Conservation (phyloP, 2,888 invertebrate genomes). For the Malthinus flaveolus region DNA sequence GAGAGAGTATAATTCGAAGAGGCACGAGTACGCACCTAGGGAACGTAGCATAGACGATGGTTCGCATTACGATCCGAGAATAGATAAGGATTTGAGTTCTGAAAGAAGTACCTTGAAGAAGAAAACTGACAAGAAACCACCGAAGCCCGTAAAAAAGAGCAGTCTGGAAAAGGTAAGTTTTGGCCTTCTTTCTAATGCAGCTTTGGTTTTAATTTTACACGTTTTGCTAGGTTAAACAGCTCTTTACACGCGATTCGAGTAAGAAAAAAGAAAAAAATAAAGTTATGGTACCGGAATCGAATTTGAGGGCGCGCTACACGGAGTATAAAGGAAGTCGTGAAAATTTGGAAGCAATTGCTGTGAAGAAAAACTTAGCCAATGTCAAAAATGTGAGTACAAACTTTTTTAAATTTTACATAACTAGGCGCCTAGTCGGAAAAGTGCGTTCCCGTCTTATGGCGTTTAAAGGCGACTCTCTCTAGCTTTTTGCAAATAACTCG, state of each 20-base stretch:
- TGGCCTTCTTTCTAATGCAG: too few relatives aligned
- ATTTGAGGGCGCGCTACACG: slow-evolving; percentile 60
- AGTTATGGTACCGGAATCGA: slow-evolving; percentile 60
- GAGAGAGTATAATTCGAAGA: slow-evolving; percentile 53
- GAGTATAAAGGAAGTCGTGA: slow-evolving; percentile 64
- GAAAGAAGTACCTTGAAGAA: slow-evolving; percentile 52
- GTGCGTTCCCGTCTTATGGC: too few relatives aligned
- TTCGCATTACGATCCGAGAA: slow-evolving; percentile 66
- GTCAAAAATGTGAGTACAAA: slow-evolving; percentile 44
- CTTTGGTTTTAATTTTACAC: not conserved
- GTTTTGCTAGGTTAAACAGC: slow-evolving; percentile 67
- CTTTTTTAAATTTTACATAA: too few relatives aligned
- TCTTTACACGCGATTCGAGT: slow-evolving; percentile 71
- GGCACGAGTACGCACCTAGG: slow-evolving; percentile 59
- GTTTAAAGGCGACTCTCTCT: too few relatives aligned
- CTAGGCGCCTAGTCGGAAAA: too few relatives aligned
- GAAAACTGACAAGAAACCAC: slow-evolving; percentile 56
- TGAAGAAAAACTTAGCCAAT: slow-evolving; percentile 54
- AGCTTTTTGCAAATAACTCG: too few relatives aligned
- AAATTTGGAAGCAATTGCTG: slow-evolving; percentile 43
- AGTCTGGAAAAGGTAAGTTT: slow-evolving; percentile 69
- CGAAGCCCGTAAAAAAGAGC: slow-evolving; percentile 69
- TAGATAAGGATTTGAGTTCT: slow-evolving; percentile 58
- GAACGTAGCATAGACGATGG: slow-evolving; percentile 69
- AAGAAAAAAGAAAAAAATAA: slow-evolving; percentile 65